Evolutionary conservation across 1,140 invertebrate species (phyloP).

Genomic region (Magallana gigas): DNA sequence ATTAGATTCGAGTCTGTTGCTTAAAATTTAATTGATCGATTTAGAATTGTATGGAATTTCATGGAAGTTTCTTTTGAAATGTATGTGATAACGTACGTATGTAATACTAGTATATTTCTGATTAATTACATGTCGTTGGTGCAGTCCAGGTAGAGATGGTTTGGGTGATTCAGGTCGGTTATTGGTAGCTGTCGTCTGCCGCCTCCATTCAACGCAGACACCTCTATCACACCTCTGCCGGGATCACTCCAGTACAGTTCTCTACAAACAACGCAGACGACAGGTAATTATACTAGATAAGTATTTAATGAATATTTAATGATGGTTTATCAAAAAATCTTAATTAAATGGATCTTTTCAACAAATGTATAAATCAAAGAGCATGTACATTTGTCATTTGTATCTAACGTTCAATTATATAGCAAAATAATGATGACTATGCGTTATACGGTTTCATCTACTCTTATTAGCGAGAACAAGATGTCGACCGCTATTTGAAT

Average conservation of each 20-base stretch:
- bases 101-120: too few relatives aligned
- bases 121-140: slow-evolving; percentile 86
- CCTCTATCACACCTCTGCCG: slow-evolving; percentile 95
- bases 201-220: slow-evolving; percentile 94
- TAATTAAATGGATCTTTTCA: too few relatives aligned
- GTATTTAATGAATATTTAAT: too few relatives aligned
- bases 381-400: not conserved
- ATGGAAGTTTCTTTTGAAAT: not conserved
- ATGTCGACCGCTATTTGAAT: too few relatives aligned
- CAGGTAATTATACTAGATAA: not conserved
- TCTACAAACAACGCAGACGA: slow-evolving; percentile 46
- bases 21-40: not conserved
- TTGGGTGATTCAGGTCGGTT: slow-evolving; percentile 81
- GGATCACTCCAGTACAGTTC: slow-evolving; percentile 97
- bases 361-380: too few relatives aligned
- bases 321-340: too few relatives aligned
- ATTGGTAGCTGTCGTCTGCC: slow-evolving; percentile 53
- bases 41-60: not conserved
- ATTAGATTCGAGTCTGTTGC: not conserved
- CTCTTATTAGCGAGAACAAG: too few relatives aligned
- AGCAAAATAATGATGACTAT: too few relatives aligned
- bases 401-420: not conserved
- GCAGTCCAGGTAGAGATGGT: slow-evolving; percentile 84
- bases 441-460: too few relatives aligned
- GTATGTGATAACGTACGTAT: too few relatives aligned